Evolutionary conservation across 2,113 vertebrate species (phyloP), one percentile per base, ranked within the genome.

Genomic region (Istiophorus platypterus): DNA sequence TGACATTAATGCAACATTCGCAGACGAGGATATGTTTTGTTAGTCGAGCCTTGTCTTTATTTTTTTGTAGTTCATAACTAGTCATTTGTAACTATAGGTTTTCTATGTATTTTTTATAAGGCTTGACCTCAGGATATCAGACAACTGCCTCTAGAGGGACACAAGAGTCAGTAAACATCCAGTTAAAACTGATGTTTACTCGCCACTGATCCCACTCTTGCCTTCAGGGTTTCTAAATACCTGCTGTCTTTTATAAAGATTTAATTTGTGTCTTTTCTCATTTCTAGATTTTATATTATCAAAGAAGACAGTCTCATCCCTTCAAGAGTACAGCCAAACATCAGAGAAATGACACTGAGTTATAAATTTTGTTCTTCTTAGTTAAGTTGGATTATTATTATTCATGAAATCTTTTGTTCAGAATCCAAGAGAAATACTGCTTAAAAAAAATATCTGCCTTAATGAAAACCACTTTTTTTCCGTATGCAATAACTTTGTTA

Each of bases 131-230:
- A 15, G 39, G 39, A 65, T 20, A 45, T 63, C 52, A 61, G 17
- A 3, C 62, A 68, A 57, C 26, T 70, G 51, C 41, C 76, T 73
- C 72, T 77, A 75, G 62, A 63, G 69, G 6, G 81, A 81, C 57
- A 62, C 27, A 58, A 58, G 66, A 80, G 62, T 58, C 57, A 18
- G 45, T 51, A 61, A 49, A 18, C 24, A 29, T 24, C 15, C 20
- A 45, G 29, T 80, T 67, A 49, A 75, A 74, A 31, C 24, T 62
- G 1, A 2, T 69, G 27, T 1, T 31, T n/a, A 15, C 26, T 31
- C 42, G 26, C 34, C 64, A 8, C 41, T 51, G 65, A 51, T 13
- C 7, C 15, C 10, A n/a, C 8, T 11, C 8, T 8, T 27, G 29
- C 34, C 34, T 17, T 45, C 9, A 51, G 39, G 24, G 15, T 13